Evolutionary conservation across 2,888 invertebrate genomes (phyloP), one percentile per base, ranked within the genome.

Genomic region (Heterodera filipjevi): DNA sequence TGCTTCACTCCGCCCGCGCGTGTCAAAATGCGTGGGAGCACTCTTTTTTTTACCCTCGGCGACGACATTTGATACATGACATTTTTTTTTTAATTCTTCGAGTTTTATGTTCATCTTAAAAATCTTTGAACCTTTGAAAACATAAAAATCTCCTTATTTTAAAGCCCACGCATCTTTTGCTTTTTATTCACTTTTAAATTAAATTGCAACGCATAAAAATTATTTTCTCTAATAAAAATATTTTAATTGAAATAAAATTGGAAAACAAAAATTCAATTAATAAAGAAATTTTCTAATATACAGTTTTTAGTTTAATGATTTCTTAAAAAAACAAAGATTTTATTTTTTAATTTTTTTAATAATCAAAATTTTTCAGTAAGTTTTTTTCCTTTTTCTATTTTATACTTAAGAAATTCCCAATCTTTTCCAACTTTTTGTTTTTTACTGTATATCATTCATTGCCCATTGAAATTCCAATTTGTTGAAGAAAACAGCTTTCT

Each of bases 61-160:
- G 10, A 27, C n/a, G n/a, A 27, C n/a, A 59, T 59, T 59, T 27
- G 59, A 59, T 19, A n/a, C 27, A 0, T 59, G 12, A 22, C n/a
- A 0, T 59, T 59, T 59, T 59, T 59, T 59, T 22, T 53, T 53
- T 59, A 27, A 59, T 59, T 59, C 59, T 53, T 59, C 59, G 27
- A 59, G 2, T 39, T 39, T 39, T 39, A 39, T 12, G 39, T 39
- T 10, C 39, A 39, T 39, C 39, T 39, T 12, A 0, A n/a, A 59
- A 59, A 59, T 59, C 59, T 59, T 59, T 59, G 59, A 59, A 59
- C 59, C 59, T 27, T 59, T 59, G 22, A 59, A 59, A 59, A 59
- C 59, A 59, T 53, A 53, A 59, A 59, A 59, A 22, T 22, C 59
- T 19, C 49, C 19, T 49, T 49, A 49, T 49, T 49, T 59, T 59